Evolutionary conservation across 2,888 invertebrate genomes (phyloP), one percentile per base, ranked within the genome.

Genomic region (Pecten maximus): DNA sequence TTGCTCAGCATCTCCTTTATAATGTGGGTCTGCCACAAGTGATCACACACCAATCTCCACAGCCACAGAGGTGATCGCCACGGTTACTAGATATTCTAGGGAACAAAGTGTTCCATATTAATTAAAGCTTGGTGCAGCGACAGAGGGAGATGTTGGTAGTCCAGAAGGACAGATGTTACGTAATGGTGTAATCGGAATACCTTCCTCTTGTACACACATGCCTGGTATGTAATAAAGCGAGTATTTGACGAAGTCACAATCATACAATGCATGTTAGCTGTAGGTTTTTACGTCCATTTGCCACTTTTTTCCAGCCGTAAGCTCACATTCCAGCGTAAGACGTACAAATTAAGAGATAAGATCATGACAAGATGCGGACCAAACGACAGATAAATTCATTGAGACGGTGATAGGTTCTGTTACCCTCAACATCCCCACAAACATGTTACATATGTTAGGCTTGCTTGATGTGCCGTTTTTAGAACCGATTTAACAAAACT

Each of bases 321-420:
- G 35, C 74, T 28, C 35, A 74, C 74, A 74, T 74, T 74, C 74
- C 74, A 35, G 4, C 28, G 35, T 74, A 74, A 74, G 60, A 74
- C 19, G 35, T 35, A 74, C 74, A 74, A 74, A 74, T 74, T 74
- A 74, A 28, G 74, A 74, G 74, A 74, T 74, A 74, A 74, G 28
- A 74, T 35, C 35, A 10, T 74, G 74, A 74, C 74, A 74, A 35
- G 28, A 74, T 74, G 74, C 35, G 8, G 74, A 74, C 35, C 10
- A 35, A n/a, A n/a, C n/a, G n/a, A 23, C 16, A 74, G 35, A 74
- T 35, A 28, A 35, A 74, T 74, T 35, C 74, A 74, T 74, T 74
- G 28, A 74, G 28, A 74, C 35, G 8, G 12, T 8, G 35, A 28
- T 35, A 4, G 0, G 3, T 35, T 28, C 23, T 35, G 19, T 60